These are phyloP conservation scores for Synanthedon vespiformis DNA, from an alignment of 2,888 invertebrate genomes.

Conservation along the genomic window DNA sequence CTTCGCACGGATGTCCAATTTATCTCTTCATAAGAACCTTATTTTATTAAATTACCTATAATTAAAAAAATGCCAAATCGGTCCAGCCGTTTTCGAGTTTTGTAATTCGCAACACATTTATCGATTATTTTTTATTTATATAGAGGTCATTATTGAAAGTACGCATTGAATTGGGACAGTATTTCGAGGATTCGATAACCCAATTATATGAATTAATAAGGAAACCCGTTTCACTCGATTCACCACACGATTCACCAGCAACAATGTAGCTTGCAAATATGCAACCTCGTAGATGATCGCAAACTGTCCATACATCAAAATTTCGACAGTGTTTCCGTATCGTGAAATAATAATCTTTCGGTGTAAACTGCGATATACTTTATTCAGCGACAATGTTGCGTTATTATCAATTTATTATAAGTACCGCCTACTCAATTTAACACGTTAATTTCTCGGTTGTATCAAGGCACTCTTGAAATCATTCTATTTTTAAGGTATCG, in stretches of 20 bases:
- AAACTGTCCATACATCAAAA: background rate
- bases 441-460: background rate
- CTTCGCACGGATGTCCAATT: no score
- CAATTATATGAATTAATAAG: no score
- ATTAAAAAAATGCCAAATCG: no score
- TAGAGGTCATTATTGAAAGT: no score
- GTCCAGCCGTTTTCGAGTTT: no score
- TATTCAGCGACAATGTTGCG: background rate
- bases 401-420: background rate
- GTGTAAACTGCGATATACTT: background rate
- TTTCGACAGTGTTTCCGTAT: background rate
- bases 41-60: no score
- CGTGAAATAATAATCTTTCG: background rate
- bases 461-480: background rate
- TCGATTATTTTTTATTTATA: no score
- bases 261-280: background rate
- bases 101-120: no score
- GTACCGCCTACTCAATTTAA: background rate
- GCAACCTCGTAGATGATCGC: background rate
- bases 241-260: background rate
- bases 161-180: no score
- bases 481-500: background rate
- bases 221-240: no score
- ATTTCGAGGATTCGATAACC: no score
- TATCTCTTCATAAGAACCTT: no score